A percentile compares a stretch with the other conserved stretches of the same genome.
These are phyloP conservation scores for Benthosema pterotum DNA, from an alignment of 2,797 vertebrate genomes.

Conservation along the genomic window DNA sequence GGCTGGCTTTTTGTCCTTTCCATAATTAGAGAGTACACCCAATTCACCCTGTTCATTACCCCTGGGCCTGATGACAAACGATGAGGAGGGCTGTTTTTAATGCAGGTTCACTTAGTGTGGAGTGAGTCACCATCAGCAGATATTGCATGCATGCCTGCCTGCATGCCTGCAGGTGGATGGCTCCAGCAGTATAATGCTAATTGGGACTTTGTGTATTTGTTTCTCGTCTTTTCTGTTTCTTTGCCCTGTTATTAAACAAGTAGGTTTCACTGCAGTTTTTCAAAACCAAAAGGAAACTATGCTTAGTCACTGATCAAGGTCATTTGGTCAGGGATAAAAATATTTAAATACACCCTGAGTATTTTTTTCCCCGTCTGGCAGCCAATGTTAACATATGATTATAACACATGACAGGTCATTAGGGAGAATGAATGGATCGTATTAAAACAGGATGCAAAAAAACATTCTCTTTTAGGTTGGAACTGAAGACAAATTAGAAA, in stretches of 20 bases:
- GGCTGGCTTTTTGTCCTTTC: conserved; percentile 74
- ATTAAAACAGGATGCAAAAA: conserved; percentile 39
- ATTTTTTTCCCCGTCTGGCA: no score
- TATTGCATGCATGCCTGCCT: conserved; percentile 1
- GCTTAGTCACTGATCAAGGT: neutral
- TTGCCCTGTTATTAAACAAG: conserved; percentile 4
- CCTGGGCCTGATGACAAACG: conserved; percentile 70
- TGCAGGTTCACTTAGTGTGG: conserved; percentile 45
- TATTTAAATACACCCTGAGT: no score
- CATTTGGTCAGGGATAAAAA: neutral
- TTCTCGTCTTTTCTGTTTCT: neutral
- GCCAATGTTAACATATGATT: conserved; percentile 46
- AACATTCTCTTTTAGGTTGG: conserved; percentile 38
- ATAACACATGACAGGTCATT: conserved; percentile 41
- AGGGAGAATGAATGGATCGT: conserved; percentile 31
- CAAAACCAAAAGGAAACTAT: no score
- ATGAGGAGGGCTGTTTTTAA: conserved; percentile 62
- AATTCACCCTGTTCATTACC: conserved; percentile 75
- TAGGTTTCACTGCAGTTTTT: no score
- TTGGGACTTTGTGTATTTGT: no score
- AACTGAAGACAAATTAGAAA: conserved; percentile 48
- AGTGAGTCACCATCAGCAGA: conserved; percentile 50
- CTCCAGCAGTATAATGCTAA: neutral
- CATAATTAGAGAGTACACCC: conserved; percentile 78
- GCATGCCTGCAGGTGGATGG: conserved; percentile 17